These are phyloP conservation scores for Alaudala cheleensis DNA, from an alignment of 2,113 vertebrate species.

Conservation along the genomic window DNA sequence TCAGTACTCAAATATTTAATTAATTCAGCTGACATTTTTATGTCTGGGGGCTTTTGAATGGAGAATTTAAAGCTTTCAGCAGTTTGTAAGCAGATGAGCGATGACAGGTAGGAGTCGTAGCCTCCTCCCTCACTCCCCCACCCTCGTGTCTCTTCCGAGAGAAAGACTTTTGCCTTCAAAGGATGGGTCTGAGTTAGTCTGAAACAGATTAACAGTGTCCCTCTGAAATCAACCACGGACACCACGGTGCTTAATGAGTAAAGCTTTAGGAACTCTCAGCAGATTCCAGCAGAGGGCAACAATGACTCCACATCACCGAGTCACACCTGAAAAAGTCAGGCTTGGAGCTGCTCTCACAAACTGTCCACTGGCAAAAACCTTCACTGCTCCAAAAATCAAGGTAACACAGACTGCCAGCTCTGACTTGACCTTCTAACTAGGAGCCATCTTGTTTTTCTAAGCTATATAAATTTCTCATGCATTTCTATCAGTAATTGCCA, in stretches of 20 bases:
- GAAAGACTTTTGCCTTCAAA: background rate
- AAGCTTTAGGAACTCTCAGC: conserved; percentile 36
- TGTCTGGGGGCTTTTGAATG: conserved; percentile 17
- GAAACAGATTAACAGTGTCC: conserved; percentile 76
- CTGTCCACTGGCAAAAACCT: background rate
- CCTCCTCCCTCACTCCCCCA: background rate
- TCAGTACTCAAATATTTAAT: conserved; percentile 60
- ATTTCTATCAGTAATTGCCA: background rate
- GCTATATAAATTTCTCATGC: background rate
- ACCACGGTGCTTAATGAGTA: background rate
- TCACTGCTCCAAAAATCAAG: background rate
- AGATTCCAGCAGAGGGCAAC: conserved; percentile 67
- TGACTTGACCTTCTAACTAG: background rate
- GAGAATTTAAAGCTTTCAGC: conserved; percentile 48
- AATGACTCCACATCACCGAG: conserved; percentile 58
- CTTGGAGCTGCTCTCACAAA: conserved; percentile 29
- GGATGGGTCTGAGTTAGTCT: conserved; percentile 63
- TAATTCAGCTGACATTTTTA: conserved; percentile 62
- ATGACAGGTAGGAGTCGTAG: conserved; percentile 16
- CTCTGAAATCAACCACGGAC: conserved; percentile 72
- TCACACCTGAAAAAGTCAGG: conserved; percentile 59
- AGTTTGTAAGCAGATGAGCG: conserved; percentile 37
- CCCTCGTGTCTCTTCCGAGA: background rate
- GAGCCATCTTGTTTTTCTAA: background rate
- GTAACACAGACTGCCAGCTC: background rate